phyloP scores from a whole-genome alignment of 2,113 vertebrate species.

The Lepisosteus oculatus region DNA sequence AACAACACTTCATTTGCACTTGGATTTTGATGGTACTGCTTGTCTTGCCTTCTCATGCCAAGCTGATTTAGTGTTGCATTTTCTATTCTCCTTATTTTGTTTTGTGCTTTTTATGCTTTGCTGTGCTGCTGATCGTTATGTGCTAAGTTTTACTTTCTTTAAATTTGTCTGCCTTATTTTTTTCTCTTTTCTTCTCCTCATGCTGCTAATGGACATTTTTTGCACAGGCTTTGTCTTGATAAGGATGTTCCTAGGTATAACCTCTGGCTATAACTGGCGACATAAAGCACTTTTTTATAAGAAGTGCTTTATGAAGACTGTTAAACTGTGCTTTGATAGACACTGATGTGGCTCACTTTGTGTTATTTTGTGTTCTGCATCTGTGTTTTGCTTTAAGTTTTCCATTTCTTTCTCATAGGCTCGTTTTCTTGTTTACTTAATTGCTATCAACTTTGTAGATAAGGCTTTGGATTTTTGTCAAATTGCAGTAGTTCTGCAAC shows the following conservation, averaged over 20 bases:
- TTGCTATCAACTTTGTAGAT: not conserved
- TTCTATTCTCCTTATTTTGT: not conserved
- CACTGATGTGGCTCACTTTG: not conserved
- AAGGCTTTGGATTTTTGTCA: not conserved
- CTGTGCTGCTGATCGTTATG: slow-evolving; percentile 39
- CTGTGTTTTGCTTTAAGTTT: not conserved
- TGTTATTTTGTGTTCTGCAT: not conserved
- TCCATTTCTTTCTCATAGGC: not conserved
- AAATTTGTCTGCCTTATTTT: slow-evolving; percentile 36
- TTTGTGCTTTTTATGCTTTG: slow-evolving; percentile 30
- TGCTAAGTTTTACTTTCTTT: slow-evolving; percentile 50
- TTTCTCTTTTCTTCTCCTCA: slow-evolving; percentile 53
- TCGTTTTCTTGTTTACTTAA: not conserved
- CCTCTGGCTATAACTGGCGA: slow-evolving; percentile 58
- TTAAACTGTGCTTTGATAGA: not conserved
- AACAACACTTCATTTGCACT: no score
- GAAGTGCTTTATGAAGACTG: slow-evolving; percentile 66
- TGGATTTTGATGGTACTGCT: no score
- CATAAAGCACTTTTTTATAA: slow-evolving; percentile 65
- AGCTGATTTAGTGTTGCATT: not conserved
- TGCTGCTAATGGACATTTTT: slow-evolving; percentile 74
- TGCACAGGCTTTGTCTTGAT: slow-evolving; percentile 96
- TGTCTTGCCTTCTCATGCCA: no score
- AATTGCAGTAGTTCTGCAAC: no score
- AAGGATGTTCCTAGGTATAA: slow-evolving; percentile 97